These are phyloP conservation scores for Stomorhina lunata DNA, from an alignment of 2,888 invertebrate genomes.

Conservation along the genomic window DNA sequence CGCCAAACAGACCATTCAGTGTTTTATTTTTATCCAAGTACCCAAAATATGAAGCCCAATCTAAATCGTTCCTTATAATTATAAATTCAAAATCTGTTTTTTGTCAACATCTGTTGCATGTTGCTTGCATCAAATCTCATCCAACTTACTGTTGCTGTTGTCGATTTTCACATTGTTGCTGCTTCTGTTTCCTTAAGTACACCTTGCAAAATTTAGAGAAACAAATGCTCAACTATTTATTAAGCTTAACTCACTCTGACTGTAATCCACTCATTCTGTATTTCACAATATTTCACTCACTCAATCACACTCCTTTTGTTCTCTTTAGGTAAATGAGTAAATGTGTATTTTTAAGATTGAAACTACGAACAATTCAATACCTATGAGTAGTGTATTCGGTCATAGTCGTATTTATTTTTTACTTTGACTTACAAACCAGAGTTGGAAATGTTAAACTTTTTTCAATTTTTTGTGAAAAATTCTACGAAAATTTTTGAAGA, in stretches of 20 bases:
- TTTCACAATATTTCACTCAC: no score
- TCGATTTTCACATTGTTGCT: background rate
- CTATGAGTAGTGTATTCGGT: background rate
- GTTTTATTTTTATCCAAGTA: no score
- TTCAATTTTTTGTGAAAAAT: no score
- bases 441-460: no score
- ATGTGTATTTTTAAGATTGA: no score
- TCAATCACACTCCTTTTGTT: background rate
- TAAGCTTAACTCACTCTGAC: slow-evolving; percentile 46
- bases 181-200: background rate
- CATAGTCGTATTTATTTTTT: background rate
- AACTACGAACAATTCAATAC: slow-evolving; percentile 1
- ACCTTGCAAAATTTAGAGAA: background rate
- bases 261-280: slow-evolving; percentile 5
- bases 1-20: no score
- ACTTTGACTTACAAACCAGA: no score
- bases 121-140: background rate
- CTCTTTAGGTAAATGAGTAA: slow-evolving; percentile 40
- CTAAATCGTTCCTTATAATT: no score
- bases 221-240: slow-evolving; percentile 43
- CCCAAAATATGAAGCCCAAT: no score
- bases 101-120: background rate
- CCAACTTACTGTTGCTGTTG: slow-evolving; percentile 45
- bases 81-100: no score
- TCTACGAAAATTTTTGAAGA: no score